Evolutionary conservation across 2,113 vertebrate species (phyloP).

Genomic region (Piaya cayana): DNA sequence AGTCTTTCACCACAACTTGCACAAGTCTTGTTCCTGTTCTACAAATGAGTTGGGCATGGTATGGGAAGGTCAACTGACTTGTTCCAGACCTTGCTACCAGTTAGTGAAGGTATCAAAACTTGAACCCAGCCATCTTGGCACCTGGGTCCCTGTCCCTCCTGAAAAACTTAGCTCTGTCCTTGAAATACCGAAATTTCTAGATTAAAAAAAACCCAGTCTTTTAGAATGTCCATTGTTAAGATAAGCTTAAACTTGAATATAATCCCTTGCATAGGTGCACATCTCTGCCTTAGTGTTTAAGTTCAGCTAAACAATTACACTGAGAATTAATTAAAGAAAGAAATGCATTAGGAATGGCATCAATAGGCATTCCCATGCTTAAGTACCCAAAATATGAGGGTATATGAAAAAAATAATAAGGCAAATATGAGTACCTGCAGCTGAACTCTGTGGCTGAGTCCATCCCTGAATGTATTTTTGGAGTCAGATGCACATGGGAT

Average conservation of each 20-base stretch:
- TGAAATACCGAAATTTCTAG: neutral
- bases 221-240: neutral
- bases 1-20: constrained; percentile 16
- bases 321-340: neutral
- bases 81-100: neutral
- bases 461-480: neutral
- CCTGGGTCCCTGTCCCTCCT: neutral
- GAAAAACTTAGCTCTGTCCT: neutral
- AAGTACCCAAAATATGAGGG: neutral
- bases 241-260: neutral
- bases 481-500: neutral
- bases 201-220: neutral
- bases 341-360: neutral
- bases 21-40: constrained; percentile 24
- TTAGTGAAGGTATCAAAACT: neutral
- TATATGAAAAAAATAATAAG: neutral
- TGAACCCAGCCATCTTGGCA: neutral
- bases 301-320: neutral
- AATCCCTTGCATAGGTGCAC: neutral
- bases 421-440: neutral
- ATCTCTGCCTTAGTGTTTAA: neutral
- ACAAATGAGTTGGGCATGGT: neutral
- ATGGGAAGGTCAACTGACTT: constrained; percentile 55
- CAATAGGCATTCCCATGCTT: neutral
- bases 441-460: neutral